Evolutionary conservation across 2,113 vertebrate genomes (phyloP).

Genomic region (Indri indri): DNA sequence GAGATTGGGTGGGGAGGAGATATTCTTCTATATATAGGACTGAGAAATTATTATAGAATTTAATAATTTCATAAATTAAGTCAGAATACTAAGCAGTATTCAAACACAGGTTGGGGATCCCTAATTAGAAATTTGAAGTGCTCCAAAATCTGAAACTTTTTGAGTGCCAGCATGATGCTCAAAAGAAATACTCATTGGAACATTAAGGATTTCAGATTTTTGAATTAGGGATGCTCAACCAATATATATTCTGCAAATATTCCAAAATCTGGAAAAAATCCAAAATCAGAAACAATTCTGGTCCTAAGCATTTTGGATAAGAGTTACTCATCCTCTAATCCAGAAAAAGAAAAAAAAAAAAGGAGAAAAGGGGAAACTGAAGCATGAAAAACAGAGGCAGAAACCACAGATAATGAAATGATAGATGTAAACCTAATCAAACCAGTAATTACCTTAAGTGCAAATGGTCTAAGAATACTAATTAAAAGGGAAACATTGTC

Average conservation of each 20-base stretch:
- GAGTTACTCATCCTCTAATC: background rate
- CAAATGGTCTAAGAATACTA: background rate
- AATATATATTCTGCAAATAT: background rate
- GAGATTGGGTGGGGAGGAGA: background rate
- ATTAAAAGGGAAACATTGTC: background rate
- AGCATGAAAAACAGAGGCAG: background rate
- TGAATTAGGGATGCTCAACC: background rate
- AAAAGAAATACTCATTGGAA: background rate
- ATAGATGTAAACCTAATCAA: background rate
- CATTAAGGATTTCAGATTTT: background rate
- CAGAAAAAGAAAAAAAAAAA: background rate
- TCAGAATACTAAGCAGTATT: background rate
- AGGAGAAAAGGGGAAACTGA: background rate
- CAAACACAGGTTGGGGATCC: background rate
- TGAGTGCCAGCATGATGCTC: background rate
- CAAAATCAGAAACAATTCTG: background rate
- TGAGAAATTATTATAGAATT: background rate
- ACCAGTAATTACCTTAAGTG: background rate
- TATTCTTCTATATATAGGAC: background rate
- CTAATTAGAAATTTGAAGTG: background rate
- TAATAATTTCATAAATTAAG: background rate
- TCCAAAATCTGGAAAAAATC: background rate
- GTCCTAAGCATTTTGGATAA: background rate
- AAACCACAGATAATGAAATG: background rate
- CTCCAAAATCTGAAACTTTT: background rate